Percentiles rank a stretch among this genome's conserved stretches.
Evolutionary conservation across 2,113 vertebrate genomes (phyloP).

Genomic region (Anolis sagrei): DNA sequence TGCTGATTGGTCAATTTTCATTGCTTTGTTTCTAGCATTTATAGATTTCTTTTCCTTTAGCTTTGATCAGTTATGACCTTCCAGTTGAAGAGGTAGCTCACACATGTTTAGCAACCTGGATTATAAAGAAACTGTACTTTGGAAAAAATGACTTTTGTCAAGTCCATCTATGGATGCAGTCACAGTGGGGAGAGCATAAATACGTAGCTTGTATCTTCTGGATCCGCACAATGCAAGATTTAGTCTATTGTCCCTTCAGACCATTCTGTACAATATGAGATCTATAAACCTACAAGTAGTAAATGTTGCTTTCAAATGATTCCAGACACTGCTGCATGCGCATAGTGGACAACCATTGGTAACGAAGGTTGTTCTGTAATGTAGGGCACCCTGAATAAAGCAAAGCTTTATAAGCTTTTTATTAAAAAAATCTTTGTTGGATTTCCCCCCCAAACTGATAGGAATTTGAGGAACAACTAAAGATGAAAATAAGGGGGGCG

Average conservation of each 20-base stretch:
- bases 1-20: background rate
- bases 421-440: background rate
- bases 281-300: too few relatives aligned
- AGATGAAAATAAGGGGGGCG: background rate
- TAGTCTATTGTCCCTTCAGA: background rate
- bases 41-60: background rate
- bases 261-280: too few relatives aligned
- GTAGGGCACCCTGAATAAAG: too few relatives aligned
- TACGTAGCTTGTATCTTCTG: background rate
- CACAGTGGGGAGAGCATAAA: background rate
- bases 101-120: background rate
- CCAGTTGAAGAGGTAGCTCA: background rate
- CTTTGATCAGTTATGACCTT: background rate
- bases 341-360: too few relatives aligned
- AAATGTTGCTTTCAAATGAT: too few relatives aligned
- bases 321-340: too few relatives aligned
- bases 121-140: too few relatives aligned
- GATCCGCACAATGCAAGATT: background rate
- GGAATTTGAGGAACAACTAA: background rate
- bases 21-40: background rate
- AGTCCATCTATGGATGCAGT: too few relatives aligned
- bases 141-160: too few relatives aligned
- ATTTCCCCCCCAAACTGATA: background rate
- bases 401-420: too few relatives aligned
- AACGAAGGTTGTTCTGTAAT: too few relatives aligned